phyloP scores from a whole-genome alignment of 2,888 invertebrate genomes.

The Polietes domitor region DNA sequence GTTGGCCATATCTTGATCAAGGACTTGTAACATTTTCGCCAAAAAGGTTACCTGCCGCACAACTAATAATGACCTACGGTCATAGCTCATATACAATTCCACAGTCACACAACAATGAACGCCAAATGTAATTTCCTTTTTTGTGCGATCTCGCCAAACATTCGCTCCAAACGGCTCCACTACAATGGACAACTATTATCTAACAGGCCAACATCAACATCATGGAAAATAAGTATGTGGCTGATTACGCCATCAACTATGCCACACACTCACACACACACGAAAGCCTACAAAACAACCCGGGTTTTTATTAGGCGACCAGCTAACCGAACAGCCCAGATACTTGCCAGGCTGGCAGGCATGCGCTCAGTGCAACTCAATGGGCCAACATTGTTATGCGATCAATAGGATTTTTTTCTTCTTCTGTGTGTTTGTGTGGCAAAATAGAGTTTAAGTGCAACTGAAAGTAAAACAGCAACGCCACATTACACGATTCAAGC shows the following conservation, averaged over 20 bases:
- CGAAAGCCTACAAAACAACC: neutral
- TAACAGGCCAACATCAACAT: slow-evolving; percentile 49
- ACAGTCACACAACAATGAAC: neutral
- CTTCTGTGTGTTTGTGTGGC: slow-evolving; percentile 42
- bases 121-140: neutral
- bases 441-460: slow-evolving; percentile 67
- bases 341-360: neutral
- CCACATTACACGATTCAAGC: slow-evolving; percentile 47
- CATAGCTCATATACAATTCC: slow-evolving; percentile 54
- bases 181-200: slow-evolving; percentile 53
- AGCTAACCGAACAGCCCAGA: slow-evolving; percentile 29
- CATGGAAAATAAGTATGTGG: slow-evolving; percentile 43
- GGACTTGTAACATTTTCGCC: slow-evolving; percentile 55
- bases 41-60: slow-evolving; percentile 61
- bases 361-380: slow-evolving; percentile 24
- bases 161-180: neutral
- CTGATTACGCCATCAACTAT: slow-evolving; percentile 58
- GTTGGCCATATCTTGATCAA: slow-evolving; percentile 58
- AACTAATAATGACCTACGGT: slow-evolving; percentile 66
- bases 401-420: slow-evolving; percentile 51
- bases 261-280: slow-evolving; percentile 40
- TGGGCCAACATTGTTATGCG: slow-evolving; percentile 45
- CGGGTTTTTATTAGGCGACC: slow-evolving; percentile 23
- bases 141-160: neutral
- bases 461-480: slow-evolving; percentile 63